These are phyloP conservation scores for Tortrix viridana DNA, from an alignment of 2,888 invertebrate species.

Conservation along the genomic window DNA sequence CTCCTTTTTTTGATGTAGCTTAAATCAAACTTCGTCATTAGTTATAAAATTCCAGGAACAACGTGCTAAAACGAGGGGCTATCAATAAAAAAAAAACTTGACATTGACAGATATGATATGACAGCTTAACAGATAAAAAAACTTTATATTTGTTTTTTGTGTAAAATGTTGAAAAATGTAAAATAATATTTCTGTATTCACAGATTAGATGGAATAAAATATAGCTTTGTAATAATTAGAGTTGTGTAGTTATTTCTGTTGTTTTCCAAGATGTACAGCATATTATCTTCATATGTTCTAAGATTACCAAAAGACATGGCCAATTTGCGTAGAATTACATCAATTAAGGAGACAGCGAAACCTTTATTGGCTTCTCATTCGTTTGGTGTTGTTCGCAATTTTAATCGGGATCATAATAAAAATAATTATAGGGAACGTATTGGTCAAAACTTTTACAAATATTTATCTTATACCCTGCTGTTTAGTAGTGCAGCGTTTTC, in stretches of 20 bases:
- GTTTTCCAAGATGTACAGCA: conserved; percentile 53
- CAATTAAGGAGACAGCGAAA: conserved; percentile 47
- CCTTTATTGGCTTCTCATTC: conserved; percentile 43
- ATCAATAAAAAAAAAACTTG: background rate
- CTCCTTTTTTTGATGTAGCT: too few species aligned
- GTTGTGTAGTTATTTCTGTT: conserved; percentile 1
- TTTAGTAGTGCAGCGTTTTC: conserved; percentile 64
- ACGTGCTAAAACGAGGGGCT: background rate
- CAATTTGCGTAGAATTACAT: conserved; percentile 51
- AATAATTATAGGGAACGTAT: conserved; percentile 44
- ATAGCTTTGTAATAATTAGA: background rate
- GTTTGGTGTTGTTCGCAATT: conserved; percentile 49
- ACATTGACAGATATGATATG: conserved; percentile 7
- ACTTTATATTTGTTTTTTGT: background rate
- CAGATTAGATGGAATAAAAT: background rate
- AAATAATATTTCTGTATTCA: background rate
- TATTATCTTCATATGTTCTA: conserved; percentile 55
- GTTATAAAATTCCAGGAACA: too few species aligned
- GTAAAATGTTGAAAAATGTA: background rate
- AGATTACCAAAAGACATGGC: conserved; percentile 56
- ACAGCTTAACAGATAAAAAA: too few species aligned
- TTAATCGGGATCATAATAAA: conserved; percentile 43
- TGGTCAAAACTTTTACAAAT: conserved; percentile 53
- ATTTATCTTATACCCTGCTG: conserved; percentile 62
- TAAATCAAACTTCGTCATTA: too few species aligned